These are phyloP conservation scores for Cyanocitta stelleri DNA, from an alignment of 2,113 vertebrate species.

Conservation along the genomic window DNA sequence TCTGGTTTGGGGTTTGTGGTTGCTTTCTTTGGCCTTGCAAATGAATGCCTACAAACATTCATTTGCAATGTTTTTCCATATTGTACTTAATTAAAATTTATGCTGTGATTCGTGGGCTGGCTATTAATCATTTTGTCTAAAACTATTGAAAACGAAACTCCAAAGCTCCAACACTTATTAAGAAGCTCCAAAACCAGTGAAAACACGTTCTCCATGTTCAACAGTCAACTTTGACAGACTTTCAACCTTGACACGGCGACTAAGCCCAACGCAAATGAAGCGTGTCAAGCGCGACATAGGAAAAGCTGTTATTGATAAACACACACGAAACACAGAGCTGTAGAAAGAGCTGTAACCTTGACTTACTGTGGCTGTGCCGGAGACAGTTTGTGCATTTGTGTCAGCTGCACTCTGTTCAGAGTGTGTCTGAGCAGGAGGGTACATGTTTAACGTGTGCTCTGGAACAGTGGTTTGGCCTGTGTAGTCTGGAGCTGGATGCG, in stretches of 20 bases:
- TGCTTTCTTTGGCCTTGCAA: neutral
- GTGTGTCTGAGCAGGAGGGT: constrained; percentile 89
- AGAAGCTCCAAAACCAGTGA: neutral
- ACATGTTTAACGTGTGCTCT: constrained; percentile 92
- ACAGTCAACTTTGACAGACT: neutral
- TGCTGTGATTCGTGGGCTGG: neutral
- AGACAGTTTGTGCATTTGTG: constrained; percentile 86
- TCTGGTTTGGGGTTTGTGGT: neutral
- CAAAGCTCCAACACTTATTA: neutral
- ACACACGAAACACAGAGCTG: neutral
- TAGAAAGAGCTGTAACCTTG: neutral
- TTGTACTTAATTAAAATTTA: neutral
- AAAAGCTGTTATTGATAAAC: neutral
- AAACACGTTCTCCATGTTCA: neutral
- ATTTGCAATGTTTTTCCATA: neutral
- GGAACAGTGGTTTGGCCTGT: constrained; percentile 83
- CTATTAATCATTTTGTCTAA: neutral
- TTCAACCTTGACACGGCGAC: neutral
- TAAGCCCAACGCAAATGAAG: neutral
- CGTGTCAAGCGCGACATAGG: accelerated
- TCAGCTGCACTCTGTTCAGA: constrained; percentile 84
- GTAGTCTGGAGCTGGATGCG: constrained; percentile 89
- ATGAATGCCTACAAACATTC: neutral
- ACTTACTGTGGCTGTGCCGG: constrained; percentile 96
- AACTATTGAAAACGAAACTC: neutral